phyloP scores from a whole-genome alignment of 2,888 invertebrate species.

The Nesidiocoris tenuis region DNA sequence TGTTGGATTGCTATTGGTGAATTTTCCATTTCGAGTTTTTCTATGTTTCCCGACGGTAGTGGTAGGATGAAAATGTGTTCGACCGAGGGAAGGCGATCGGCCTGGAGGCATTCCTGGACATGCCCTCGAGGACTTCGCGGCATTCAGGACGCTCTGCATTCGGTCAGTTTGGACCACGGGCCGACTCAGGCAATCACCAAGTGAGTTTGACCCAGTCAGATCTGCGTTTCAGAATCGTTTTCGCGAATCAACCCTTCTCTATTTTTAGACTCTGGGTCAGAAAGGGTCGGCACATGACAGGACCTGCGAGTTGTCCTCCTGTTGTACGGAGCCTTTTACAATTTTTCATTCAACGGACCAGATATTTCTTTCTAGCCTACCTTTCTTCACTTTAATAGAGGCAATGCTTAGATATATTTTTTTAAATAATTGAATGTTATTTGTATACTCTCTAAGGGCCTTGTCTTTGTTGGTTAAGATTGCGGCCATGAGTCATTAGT shows the following conservation, averaged over 20 bases:
- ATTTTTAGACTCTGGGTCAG: background rate
- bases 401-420: too few relatives aligned
- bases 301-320: too few relatives aligned
- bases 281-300: background rate
- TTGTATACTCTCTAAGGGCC: too few relatives aligned
- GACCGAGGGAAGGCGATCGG: constrained; percentile 28
- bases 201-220: constrained; percentile 8
- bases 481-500: too few relatives aligned
- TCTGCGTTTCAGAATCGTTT: background rate
- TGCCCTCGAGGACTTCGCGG: constrained; percentile 28
- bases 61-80: constrained; percentile 31
- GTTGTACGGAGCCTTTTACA: background rate
- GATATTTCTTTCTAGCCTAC: too few relatives aligned
- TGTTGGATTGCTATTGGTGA: too few relatives aligned
- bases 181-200: constrained; percentile 8
- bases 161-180: constrained; percentile 28
- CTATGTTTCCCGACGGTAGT: background rate
- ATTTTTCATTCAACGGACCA: background rate
- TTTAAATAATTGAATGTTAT: too few relatives aligned
- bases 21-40: background rate
- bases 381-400: too few relatives aligned
- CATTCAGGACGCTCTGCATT: constrained; percentile 4
- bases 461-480: too few relatives aligned
- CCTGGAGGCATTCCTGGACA: constrained; percentile 41
- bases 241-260: background rate